These are phyloP conservation scores for Drosophila ercepeae DNA, from an alignment of 1,140 invertebrate species.

Conservation along the genomic window DNA sequence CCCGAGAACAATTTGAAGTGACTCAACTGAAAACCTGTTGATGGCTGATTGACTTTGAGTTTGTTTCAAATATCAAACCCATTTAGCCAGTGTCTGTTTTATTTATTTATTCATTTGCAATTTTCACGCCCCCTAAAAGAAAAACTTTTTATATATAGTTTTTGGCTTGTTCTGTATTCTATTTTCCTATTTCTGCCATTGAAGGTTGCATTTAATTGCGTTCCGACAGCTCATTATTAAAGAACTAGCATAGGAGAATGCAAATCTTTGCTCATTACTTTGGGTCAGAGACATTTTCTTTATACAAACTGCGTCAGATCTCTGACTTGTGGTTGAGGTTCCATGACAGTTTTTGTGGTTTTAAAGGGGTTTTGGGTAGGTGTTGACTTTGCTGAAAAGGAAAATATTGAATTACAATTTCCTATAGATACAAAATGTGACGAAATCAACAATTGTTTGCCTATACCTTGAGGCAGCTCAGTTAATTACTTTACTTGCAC, in stretches of 20 bases:
- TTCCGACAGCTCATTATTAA: slow-evolving; percentile 29
- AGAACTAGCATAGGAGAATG: slow-evolving; percentile 2
- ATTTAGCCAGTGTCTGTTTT: background rate
- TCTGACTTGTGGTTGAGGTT: slow-evolving; percentile 22
- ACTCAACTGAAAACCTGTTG: slow-evolving; percentile 3
- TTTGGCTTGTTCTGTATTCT: background rate
- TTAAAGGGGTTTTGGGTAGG: background rate
- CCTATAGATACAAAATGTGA: background rate
- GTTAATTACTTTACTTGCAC: background rate
- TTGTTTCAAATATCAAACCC: background rate
- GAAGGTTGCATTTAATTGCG: slow-evolving; percentile 17
- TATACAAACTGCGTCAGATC: slow-evolving; percentile 29
- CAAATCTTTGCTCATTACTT: too few relatives aligned
- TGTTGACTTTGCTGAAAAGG: slow-evolving; percentile 1
- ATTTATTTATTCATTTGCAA: slow-evolving; percentile 16
- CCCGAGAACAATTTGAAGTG: background rate
- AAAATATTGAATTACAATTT: slow-evolving; percentile 1
- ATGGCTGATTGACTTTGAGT: background rate
- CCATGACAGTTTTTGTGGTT: slow-evolving; percentile 20
- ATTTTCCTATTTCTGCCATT: slow-evolving; percentile 6
- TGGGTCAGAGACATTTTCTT: background rate
- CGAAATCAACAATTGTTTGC: background rate
- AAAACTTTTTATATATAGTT: slow-evolving; percentile 26
- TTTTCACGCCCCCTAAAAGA: slow-evolving; percentile 11
- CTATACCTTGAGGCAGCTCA: background rate